phyloP scores from a whole-genome alignment of 2,113 vertebrate genomes.

The Muntiacus muntjak region DNA sequence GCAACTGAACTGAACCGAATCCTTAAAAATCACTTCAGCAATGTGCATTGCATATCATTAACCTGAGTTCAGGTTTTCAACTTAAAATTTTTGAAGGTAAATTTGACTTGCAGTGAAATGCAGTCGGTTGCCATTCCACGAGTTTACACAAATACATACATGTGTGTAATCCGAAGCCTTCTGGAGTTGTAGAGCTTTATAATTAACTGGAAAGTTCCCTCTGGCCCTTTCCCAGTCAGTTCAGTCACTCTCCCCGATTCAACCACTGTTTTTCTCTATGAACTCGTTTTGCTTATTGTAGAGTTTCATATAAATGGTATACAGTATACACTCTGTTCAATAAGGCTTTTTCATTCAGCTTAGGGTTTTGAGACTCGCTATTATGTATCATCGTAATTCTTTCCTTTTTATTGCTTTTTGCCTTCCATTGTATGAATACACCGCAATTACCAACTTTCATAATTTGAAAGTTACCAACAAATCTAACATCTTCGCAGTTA shows the following conservation, averaged over 20 bases:
- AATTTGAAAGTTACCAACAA: not conserved
- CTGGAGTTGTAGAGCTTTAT: not conserved
- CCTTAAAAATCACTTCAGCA: not conserved
- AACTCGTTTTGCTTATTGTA: not conserved
- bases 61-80: not conserved
- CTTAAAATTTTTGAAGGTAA: not conserved
- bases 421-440: not conserved
- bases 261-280: not conserved
- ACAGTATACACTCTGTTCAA: not conserved
- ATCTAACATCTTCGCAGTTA: not conserved
- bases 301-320: not conserved
- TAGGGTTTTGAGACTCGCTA: not conserved
- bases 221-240: not conserved
- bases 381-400: not conserved
- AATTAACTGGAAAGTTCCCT: not conserved
- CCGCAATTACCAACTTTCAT: not conserved
- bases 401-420: not conserved
- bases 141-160: not conserved
- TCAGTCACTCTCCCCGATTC: not conserved
- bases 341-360: not conserved
- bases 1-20: not conserved
- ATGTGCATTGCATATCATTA: not conserved
- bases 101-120: not conserved
- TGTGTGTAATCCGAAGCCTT: not conserved
- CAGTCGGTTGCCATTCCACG: not conserved